Evolutionary conservation across 1,140 invertebrate genomes (phyloP), one percentile per base, ranked within the genome.

Genomic region (Aphidius gifuensis): DNA sequence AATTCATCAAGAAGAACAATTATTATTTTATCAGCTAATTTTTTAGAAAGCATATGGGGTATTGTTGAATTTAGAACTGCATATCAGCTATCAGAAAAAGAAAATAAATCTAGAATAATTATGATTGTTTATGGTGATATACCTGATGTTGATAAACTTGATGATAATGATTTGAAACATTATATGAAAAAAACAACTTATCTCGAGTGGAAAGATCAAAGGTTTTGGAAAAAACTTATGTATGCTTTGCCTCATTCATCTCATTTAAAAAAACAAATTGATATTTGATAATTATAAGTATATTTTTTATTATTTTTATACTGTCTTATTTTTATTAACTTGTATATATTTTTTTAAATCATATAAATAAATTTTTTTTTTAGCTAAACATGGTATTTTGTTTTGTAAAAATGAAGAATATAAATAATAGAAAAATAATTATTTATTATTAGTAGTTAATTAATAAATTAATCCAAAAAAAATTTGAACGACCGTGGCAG

Each of bases 171-270:
- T 68, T 74, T 96, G 1, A 85, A 87, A 64, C 83, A 87, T 0
- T 94, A 96, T 68, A 72, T 96, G 0, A 85, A 85, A 11, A 91
- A 88, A 69, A 95, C 94, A 73, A 96, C 94, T 0, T 96, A 94
- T 69, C 82, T 96, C 1, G 85, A 90, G 68, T 92, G 89, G 87
- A 89, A 86, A n/a, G 91, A 94, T 71, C 88, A 87, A 6, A 88
- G 87, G 85, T 96, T 96, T 71, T 95, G 92, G 91, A 85, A 92
- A 48, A 93, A 91, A 75, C 74, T 96, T 32, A 80, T 83, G 32
- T 93, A 90, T 66, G 90, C 90, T 2, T 72, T 92, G 74, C 87
- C 87, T 0, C 85, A 86, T 68, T 76, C 72, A 39, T 67, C 49
- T 5, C 61, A 71, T 48, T 6, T 60, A 0, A 40, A 51, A 5